phyloP scores from a whole-genome alignment of 2,888 invertebrate genomes.

The Dynastes grantii region DNA sequence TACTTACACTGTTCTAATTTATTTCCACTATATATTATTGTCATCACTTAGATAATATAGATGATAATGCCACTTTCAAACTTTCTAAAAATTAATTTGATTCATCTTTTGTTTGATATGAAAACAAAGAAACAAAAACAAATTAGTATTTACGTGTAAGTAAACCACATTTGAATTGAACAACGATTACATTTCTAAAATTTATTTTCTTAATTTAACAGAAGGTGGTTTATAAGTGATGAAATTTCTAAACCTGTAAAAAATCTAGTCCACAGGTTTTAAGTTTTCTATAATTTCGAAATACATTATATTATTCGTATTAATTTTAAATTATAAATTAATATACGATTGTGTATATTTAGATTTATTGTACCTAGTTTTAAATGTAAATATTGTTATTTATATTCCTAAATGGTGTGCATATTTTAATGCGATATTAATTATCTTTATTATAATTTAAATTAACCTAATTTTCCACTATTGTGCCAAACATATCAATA shows the following conservation, averaged over 20 bases:
- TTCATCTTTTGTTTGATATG: not conserved
- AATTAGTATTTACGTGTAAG: too few relatives aligned
- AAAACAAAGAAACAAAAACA: too few relatives aligned
- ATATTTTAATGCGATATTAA: slow-evolving; percentile 34
- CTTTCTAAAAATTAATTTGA: not conserved
- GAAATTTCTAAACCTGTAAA: slow-evolving; percentile 33
- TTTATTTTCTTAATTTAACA: not conserved
- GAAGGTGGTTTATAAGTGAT: not conserved
- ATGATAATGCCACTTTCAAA: not conserved
- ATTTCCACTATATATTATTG: slow-evolving; percentile 27
- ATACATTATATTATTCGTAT: not conserved
- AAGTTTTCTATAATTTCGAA: slow-evolving; percentile 8
- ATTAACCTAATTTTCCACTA: slow-evolving; percentile 18
- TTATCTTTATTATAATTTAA: slow-evolving; percentile 6
- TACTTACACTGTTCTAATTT: slow-evolving; percentile 34
- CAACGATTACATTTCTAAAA: too few relatives aligned
- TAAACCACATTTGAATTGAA: too few relatives aligned
- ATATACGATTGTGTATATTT: slow-evolving; percentile 12
- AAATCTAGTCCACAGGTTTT: slow-evolving; percentile 40
- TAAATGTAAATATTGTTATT: slow-evolving; percentile 46
- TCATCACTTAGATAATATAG: slow-evolving; percentile 19
- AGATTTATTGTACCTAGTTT: slow-evolving; percentile 32
- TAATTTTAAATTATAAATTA: slow-evolving; percentile 33
- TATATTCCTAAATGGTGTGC: slow-evolving; percentile 35
- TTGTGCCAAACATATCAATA: slow-evolving; percentile 31